These are phyloP conservation scores for Bujurquina vittata DNA, from an alignment of 2,113 vertebrate species.

Conservation along the genomic window DNA sequence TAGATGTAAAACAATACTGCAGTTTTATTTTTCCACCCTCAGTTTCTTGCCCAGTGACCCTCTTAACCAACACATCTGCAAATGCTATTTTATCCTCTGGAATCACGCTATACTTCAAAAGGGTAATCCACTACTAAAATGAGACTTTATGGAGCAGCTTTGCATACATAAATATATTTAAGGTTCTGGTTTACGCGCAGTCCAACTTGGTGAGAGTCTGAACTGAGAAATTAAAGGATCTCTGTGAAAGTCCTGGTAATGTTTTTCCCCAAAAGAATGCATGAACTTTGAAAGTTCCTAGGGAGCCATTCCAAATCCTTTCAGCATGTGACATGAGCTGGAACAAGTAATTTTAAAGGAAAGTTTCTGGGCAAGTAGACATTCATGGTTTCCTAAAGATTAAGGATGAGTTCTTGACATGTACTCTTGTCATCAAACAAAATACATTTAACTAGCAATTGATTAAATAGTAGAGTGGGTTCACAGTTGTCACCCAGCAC, in stretches of 20 bases:
- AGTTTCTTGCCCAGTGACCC: slow-evolving; percentile 15
- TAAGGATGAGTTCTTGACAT: background rate
- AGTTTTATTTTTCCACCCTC: slow-evolving; percentile 12
- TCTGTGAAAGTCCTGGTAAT: background rate
- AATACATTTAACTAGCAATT: background rate
- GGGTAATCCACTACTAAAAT: slow-evolving; percentile 40
- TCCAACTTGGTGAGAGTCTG: background rate
- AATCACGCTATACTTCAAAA: slow-evolving; percentile 9
- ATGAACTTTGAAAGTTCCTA: background rate
- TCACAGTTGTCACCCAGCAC: background rate
- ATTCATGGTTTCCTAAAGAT: background rate
- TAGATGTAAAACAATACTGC: slow-evolving; percentile 12
- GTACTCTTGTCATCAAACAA: background rate
- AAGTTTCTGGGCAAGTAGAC: no score
- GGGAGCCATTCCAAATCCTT: background rate
- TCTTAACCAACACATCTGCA: slow-evolving; percentile 48
- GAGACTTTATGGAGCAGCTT: slow-evolving; percentile 32
- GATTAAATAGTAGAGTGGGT: background rate
- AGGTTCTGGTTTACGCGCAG: slow-evolving; percentile 1
- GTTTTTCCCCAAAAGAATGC: background rate
- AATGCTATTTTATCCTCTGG: slow-evolving; percentile 34
- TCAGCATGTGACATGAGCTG: background rate
- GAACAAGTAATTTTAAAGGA: background rate
- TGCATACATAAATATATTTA: slow-evolving; percentile 27
- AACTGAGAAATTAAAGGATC: background rate